A percentile compares a stretch with the other conserved stretches of the same genome.
phyloP scores from a whole-genome alignment of 92 coral and sea anemone species.

The Siderastrea siderea region DNA sequence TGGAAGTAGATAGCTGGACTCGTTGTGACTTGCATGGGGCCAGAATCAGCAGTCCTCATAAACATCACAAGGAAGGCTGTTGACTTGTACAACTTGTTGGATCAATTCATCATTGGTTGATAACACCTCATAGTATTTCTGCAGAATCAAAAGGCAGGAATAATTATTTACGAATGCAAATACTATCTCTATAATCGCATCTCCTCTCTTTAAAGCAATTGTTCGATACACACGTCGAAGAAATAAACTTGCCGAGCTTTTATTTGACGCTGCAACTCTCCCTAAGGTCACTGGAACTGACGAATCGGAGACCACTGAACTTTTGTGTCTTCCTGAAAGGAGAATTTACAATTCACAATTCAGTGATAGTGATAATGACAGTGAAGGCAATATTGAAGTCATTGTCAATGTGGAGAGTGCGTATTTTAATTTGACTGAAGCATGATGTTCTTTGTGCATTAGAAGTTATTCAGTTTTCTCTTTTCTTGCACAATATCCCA shows the following conservation, averaged over 20 bases:
- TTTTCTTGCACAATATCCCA: too few relatives aligned
- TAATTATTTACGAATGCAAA: conserved; percentile 11
- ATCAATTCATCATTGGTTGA: conserved; percentile 30
- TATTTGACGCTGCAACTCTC: not conserved
- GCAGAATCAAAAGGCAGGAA: conserved; percentile 22
- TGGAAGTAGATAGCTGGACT: too few relatives aligned
- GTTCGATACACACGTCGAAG: conserved; percentile 12
- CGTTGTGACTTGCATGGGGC: too few relatives aligned
- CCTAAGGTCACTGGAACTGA: not conserved
- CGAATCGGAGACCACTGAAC: not conserved
- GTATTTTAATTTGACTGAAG: too few relatives aligned
- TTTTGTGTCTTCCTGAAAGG: conserved; percentile 32
- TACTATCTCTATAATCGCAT: conserved; percentile 10
- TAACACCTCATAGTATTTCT: not conserved
- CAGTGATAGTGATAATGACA: conserved; percentile 27
- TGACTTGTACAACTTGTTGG: conserved; percentile 48
- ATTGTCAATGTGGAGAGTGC: too few relatives aligned
- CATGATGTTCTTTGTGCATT: too few relatives aligned
- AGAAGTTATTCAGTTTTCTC: too few relatives aligned
- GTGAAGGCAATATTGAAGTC: not conserved
- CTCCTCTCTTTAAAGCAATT: not conserved
- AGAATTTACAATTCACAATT: not conserved
- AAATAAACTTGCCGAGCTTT: not conserved
- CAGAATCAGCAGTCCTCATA: conserved; percentile 6
- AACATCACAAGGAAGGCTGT: conserved; percentile 36